Base-by-base conservation (phyloP, 2,888 invertebrate species). In the Drosophila kokeensis region DNA sequence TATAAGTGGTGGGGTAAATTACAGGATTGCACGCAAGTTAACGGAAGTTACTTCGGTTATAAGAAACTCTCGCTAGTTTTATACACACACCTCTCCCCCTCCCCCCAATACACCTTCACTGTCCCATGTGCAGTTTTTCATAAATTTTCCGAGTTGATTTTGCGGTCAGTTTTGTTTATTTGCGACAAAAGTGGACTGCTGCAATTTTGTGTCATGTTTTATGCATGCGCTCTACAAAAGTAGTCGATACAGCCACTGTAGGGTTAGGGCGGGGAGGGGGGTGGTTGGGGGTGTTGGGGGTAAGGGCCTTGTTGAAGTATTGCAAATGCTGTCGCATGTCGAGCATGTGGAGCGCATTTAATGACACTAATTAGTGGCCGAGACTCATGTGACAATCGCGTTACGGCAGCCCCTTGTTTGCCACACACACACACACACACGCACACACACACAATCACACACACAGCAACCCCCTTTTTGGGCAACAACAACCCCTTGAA, bases 281-380 rank as follows among this genome's bases (percentile, higher is more conserved):
- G 5, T 13, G 13, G 30, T 8, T n/a, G 5, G 32, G 30, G 18
- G 7, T 13, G 50, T 27, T n/a, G 11, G 29, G 27, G 18, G 49
- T 5, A 15, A 38, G 21, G n/a, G 42, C 48, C 29, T 7, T n/a
- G 15, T 21, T 18, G 30, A 4, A 69, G 65, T 73, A 75, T 81
- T 77, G 81, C 75, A 80, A 81, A 82, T 76, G 81, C 75, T 81
- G 81, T 79, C 76, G 82, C 85, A 82, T 80, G 80, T 69, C 79
- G 81, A 81, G 55, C 87, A 82, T 89, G 82, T 88, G 88, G 82
- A 90, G 89, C 91, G 88, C 90, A 86, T 91, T 91, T 92, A 93
- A 93, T 93, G 93, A 92, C 92, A 92, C 93, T 92, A 93, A 93
- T 93, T 93, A 93, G 93, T 93, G 92, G 91, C 81, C 82, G 89